Percentiles rank a stretch among this genome's conserved stretches.
Conservation (phyloP, 2,113 vertebrate genomes). For the Shinisaurus crocodilurus region DNA sequence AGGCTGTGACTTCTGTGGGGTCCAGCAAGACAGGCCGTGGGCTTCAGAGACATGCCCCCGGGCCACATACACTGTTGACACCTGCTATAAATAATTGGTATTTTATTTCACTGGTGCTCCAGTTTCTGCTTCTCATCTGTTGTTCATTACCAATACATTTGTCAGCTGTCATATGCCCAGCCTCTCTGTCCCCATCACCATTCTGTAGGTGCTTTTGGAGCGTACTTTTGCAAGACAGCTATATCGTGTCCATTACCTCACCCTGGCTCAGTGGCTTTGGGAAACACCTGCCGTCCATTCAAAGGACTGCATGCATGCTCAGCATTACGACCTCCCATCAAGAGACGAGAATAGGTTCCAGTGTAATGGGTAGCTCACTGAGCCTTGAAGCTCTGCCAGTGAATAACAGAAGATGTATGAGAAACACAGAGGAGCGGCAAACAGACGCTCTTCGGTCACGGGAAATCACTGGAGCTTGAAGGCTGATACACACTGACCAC, state of each 20-base stretch:
- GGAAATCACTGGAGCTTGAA: slow-evolving; percentile 5
- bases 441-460: neutral
- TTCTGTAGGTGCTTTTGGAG: neutral
- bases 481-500: neutral
- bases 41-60: neutral
- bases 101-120: slow-evolving; percentile 24
- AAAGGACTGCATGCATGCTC: neutral
- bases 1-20: neutral
- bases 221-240: slow-evolving; percentile 10
- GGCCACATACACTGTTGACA: neutral
- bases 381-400: neutral
- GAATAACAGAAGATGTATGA: neutral
- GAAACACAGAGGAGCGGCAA: neutral
- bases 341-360: neutral
- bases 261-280: slow-evolving; percentile 1
- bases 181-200: slow-evolving; percentile 1
- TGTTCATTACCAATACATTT: slow-evolving; percentile 23
- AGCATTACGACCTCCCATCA: neutral
- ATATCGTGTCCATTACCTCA: neutral
- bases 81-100: neutral
- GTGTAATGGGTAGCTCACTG: neutral
- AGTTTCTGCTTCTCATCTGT: slow-evolving; percentile 7
- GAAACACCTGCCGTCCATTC: slow-evolving; percentile 5
- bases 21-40: neutral
- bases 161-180: neutral